Evolutionary conservation across 2,797 vertebrate genomes (phyloP).

Genomic region (Podarcis lilfordi): DNA sequence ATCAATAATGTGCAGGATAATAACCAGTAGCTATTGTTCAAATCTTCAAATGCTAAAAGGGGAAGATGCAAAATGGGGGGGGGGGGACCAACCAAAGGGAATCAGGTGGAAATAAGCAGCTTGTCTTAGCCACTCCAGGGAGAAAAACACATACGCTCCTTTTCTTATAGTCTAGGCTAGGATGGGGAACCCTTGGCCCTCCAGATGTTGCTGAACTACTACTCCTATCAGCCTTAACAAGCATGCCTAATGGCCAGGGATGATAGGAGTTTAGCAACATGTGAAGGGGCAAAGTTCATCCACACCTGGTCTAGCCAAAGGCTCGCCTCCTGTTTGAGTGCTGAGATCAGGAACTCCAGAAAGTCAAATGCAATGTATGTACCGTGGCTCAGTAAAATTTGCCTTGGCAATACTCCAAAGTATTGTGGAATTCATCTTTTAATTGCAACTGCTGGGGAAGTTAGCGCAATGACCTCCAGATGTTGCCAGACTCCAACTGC

Average conservation of each 20-base stretch:
- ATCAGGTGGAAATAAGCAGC: slow-evolving; percentile 45
- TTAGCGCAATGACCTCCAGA: neutral
- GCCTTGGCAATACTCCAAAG: neutral
- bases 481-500: no score
- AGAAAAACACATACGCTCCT: neutral
- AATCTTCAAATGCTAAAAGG: slow-evolving; percentile 74
- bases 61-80: slow-evolving; percentile 58
- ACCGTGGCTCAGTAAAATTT: neutral
- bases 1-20: slow-evolving; percentile 88
- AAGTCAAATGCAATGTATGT: neutral
- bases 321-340: neutral
- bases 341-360: neutral
- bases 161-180: neutral
- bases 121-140: neutral
- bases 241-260: no score
- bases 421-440: neutral
- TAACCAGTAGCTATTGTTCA: slow-evolving; percentile 82
- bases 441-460: no score
- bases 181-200: no score
- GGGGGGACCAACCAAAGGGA: slow-evolving; percentile 25
- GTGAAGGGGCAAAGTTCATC: no score
- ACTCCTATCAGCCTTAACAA: no score
- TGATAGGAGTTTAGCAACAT: no score
- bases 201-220: no score
- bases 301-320: neutral